Base-by-base conservation (phyloP, 2,888 invertebrate species). In the Philereme transversata region DNA sequence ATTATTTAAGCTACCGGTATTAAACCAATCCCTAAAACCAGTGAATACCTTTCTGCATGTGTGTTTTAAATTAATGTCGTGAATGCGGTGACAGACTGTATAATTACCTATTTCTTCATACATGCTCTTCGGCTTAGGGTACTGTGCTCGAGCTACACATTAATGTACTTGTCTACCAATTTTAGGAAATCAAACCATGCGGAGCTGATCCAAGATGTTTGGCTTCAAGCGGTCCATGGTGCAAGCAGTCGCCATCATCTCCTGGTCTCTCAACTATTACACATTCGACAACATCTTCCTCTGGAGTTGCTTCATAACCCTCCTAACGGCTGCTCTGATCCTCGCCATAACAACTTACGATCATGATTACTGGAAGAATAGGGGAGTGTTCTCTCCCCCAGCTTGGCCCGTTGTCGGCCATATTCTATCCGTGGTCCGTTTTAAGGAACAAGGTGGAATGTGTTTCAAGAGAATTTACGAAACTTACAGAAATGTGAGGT, bases 381-480 rank as follows among this genome's bases (percentile, higher is more conserved):
- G 82, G 44, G 91, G 91, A 0, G 80, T 92, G 22, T 90, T 85
- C 57, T 86, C 90, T 0, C 92, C 92, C 1, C 86, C 90, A 0
- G 86, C 81, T 0, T 79, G 81, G 81, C 92, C 90, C 0, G 69
- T 92, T 4, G 89, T 91, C 0, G 92, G 92, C 2, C 90, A 92
- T 64, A 91, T 91, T 36, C 70, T 80, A 53, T 74, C 87, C 0
- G 87, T 91, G 62, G 86, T 87, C 6, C 77, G 81, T 43, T 88
- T 90, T 62, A 86, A 84, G 71, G 91, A 91, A 66, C 92, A 92
- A 73, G 88, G 88, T 2, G 92, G 91, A 0, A 81, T 89, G 73
- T 88, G 87, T 62, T 92, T 90, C 70, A 86, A 90, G 66, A 84
- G 83, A 66, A 86, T 91, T 51, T 92, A 92, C 47, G 88, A 92